phyloP scores from a whole-genome alignment of 2,888 invertebrate species.

The Chloromyia formosa region DNA sequence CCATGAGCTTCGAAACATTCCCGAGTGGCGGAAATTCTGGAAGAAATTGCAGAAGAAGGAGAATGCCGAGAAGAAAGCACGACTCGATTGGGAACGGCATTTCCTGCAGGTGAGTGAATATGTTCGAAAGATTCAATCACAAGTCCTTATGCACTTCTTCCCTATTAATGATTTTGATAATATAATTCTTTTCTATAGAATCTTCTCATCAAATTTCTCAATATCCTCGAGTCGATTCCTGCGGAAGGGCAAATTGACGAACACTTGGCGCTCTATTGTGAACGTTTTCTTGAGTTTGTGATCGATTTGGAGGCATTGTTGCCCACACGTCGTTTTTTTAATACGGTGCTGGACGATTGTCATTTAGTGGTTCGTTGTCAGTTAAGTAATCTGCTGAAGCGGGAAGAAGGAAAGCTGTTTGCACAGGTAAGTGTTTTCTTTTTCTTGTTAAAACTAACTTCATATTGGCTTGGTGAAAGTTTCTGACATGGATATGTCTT shows the following conservation, averaged over 20 bases:
- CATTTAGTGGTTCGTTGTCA: conserved; percentile 92
- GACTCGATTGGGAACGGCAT: conserved; percentile 83
- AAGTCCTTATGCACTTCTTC: too few relatives aligned
- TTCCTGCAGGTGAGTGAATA: conserved; percentile 72
- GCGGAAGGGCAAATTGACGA: conserved; percentile 69
- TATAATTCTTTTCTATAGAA: conserved; percentile 53
- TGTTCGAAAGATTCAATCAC: not conserved
- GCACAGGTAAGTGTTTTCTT: conserved; percentile 75
- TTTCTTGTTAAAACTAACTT: conserved; percentile 46
- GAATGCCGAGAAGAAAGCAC: conserved; percentile 73
- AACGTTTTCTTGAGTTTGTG: conserved; percentile 93
- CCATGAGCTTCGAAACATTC: conserved; percentile 83
- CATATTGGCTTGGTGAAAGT: not conserved
- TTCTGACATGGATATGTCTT: too few relatives aligned
- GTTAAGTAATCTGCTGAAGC: conserved; percentile 76
- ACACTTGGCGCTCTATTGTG: conserved; percentile 80
- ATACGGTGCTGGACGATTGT: conserved; percentile 93
- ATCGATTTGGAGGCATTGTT: conserved; percentile 95
- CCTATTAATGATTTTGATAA: not conserved
- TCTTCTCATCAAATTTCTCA: conserved; percentile 88
- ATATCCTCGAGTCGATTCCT: conserved; percentile 79
- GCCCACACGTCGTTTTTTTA: conserved; percentile 96
- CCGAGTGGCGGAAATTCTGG: conserved; percentile 94
- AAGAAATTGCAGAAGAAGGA: conserved; percentile 83
- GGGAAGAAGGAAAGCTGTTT: conserved; percentile 90